Conservation (phyloP, 53 echinoderm and acorn worm genomes). For the Holothuria leucospilota region DNA sequence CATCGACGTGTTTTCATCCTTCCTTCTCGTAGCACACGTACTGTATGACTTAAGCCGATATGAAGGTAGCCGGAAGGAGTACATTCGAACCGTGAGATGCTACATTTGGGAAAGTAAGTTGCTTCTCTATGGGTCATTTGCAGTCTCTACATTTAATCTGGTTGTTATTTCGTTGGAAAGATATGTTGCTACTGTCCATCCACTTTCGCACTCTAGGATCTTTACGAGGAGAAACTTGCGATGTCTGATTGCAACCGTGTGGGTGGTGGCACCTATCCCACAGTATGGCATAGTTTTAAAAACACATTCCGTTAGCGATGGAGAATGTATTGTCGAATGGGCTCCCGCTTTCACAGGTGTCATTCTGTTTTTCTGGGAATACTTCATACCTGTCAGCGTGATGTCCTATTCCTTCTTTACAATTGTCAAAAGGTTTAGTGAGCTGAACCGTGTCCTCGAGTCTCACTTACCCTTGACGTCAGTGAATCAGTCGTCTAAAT, state of each 20-base stretch:
- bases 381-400: constrained; percentile 62
- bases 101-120: background rate
- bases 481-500: too few species aligned
- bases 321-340: background rate
- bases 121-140: constrained; percentile 19
- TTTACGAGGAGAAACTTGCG: background rate
- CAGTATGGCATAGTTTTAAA: background rate
- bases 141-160: constrained; percentile 8
- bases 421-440: constrained; percentile 59
- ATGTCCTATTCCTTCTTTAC: constrained; percentile 70
- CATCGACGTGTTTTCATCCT: constrained; percentile 70
- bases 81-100: background rate
- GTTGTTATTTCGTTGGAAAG: constrained; percentile 14
- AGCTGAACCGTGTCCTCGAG: constrained; percentile 6
- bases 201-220: background rate
- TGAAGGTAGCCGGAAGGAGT: too few species aligned
- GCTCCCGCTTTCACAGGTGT: constrained; percentile 30
- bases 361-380: constrained; percentile 72
- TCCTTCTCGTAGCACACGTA: constrained; percentile 51
- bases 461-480: too few species aligned
- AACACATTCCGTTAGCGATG: background rate
- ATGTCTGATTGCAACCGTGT: background rate
- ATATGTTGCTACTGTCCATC: background rate
- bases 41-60: background rate
- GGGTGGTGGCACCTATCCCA: background rate